Percentiles rank a stretch among this genome's conserved stretches.
phyloP scores from a whole-genome alignment of 2,888 invertebrate genomes.

The Eilema sororculum region DNA sequence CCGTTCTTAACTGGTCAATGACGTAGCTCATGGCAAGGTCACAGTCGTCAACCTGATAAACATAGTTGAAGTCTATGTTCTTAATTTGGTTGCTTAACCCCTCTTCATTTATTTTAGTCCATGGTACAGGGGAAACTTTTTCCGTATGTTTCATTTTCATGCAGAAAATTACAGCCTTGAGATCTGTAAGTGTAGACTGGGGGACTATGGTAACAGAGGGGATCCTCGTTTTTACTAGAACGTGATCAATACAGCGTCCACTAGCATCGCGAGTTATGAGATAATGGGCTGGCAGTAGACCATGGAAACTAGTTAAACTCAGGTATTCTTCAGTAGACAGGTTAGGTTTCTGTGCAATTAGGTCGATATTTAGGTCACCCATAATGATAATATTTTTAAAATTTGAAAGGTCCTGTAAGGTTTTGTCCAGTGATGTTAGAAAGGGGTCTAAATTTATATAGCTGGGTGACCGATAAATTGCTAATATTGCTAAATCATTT shows the following conservation, averaged over 20 bases:
- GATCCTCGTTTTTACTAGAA: constrained; percentile 14
- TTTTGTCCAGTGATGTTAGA: not conserved
- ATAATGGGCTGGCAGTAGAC: not conserved
- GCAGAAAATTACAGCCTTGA: not conserved
- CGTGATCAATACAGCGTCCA: constrained; percentile 10
- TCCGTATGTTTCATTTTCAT: no score
- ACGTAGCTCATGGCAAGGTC: no score
- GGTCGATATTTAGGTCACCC: no score
- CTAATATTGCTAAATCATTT: not conserved
- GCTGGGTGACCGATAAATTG: not conserved
- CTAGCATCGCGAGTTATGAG: constrained; percentile 17
- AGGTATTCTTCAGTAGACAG: not conserved
- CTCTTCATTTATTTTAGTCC: no score
- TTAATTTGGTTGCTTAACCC: not conserved
- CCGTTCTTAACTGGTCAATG: not conserved
- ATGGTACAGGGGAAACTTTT: no score
- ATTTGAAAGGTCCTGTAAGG: no score
- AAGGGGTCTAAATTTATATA: not conserved
- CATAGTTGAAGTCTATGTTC: not conserved
- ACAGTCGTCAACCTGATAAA: not conserved
- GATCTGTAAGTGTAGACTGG: constrained; percentile 2
- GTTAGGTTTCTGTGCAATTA: no score
- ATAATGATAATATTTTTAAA: no score
- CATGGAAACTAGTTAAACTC: not conserved
- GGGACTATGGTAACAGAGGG: not conserved